Evolutionary conservation across 2,888 invertebrate genomes (phyloP).

Genomic region (Nudaria mundana): DNA sequence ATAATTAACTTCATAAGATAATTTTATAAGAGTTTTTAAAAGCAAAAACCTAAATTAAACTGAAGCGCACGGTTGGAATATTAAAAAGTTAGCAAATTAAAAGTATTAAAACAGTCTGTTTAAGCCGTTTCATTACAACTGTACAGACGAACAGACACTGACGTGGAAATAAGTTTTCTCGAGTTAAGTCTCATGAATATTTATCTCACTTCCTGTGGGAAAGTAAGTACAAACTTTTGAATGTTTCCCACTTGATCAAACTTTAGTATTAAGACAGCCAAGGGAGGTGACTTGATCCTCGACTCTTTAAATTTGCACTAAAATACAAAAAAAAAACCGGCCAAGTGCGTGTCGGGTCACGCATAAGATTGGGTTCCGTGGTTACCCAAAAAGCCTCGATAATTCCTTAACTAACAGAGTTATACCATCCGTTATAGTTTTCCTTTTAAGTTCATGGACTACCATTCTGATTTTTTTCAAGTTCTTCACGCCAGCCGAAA

Average conservation of each 20-base stretch:
- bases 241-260: conserved; percentile 77
- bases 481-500: no score
- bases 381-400: no score
- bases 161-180: conserved; percentile 74
- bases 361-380: no score
- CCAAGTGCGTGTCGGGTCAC: no score
- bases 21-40: conserved; percentile 10
- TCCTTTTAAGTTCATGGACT: no score
- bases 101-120: conserved; percentile 61
- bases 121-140: conserved; percentile 71
- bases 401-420: no score
- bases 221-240: conserved; percentile 66
- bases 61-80: conserved; percentile 31
- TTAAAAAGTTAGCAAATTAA: conserved; percentile 51
- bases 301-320: conserved; percentile 41
- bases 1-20: conserved; percentile 3
- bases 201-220: conserved; percentile 69
- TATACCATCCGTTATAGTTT: no score
- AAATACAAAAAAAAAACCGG: conserved; percentile 28
- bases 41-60: conserved; percentile 12
- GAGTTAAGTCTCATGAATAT: conserved; percentile 78
- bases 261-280: conserved; percentile 62
- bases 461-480: no score
- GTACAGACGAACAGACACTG: conserved; percentile 71
- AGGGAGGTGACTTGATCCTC: conserved; percentile 42